phyloP scores from a whole-genome alignment of 2,888 invertebrate genomes.

The Prosopocoilus inquinatus region DNA sequence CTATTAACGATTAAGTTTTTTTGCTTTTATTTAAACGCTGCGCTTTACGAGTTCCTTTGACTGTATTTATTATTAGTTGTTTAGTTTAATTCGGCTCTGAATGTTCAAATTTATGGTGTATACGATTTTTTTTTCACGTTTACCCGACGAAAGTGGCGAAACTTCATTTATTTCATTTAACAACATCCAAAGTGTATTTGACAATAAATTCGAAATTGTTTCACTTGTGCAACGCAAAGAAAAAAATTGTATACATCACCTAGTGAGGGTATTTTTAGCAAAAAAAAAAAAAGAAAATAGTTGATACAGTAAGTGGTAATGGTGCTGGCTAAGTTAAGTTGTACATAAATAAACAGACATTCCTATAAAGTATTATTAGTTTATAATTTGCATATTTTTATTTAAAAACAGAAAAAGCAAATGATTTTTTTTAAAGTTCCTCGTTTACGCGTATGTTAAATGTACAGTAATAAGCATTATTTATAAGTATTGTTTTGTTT shows the following conservation, averaged over 20 bases:
- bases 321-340: constrained; percentile 20
- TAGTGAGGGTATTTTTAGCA: too few species aligned
- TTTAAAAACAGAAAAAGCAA: constrained; percentile 10
- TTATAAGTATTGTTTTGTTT: too few species aligned
- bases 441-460: constrained; percentile 16
- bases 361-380: constrained; percentile 53
- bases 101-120: too few species aligned
- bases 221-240: too few species aligned
- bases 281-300: constrained; percentile 14
- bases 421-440: constrained; percentile 31
- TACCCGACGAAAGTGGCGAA: too few species aligned
- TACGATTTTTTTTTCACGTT: too few species aligned
- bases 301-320: constrained; percentile 22
- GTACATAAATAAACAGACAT: constrained; percentile 41
- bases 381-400: constrained; percentile 25
- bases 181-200: too few species aligned
- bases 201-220: too few species aligned
- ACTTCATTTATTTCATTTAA: too few species aligned
- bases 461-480: neutral
- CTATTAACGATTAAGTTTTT: constrained; percentile 14
- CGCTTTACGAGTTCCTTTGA: constrained; percentile 32
- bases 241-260: too few species aligned
- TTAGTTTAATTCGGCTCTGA: too few species aligned
- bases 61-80: constrained; percentile 8
- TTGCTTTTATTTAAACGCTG: constrained; percentile 33